A percentile compares a stretch with the other conserved stretches of the same genome.
Evolutionary conservation across 2,113 vertebrate species (phyloP).

Genomic region (Actinemys pallida): DNA sequence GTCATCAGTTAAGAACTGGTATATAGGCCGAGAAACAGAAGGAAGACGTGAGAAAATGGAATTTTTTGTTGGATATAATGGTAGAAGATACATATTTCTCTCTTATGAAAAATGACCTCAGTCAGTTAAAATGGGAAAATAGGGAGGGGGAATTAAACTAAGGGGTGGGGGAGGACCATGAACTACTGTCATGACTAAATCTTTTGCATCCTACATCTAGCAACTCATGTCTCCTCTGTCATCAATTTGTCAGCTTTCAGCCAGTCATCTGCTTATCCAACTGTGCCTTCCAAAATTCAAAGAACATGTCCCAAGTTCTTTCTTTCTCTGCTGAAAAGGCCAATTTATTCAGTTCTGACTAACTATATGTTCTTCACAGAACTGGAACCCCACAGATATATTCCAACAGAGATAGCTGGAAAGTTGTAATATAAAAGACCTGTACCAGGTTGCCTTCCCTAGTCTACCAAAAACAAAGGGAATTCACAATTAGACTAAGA

Average conservation of each 20-base stretch:
- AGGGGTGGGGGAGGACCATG: neutral
- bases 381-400: neutral
- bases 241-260: neutral
- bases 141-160: neutral
- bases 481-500: conserved; percentile 28
- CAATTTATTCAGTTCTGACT: neutral
- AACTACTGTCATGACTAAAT: neutral
- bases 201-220: neutral
- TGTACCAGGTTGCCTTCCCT: neutral
- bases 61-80: neutral
- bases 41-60: neutral
- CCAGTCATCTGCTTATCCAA: conserved; percentile 5
- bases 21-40: neutral
- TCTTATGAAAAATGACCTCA: neutral
- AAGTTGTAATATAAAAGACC: neutral
- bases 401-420: neutral
- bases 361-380: neutral
- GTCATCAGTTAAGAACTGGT: neutral
- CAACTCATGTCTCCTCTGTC: neutral
- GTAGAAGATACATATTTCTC: neutral
- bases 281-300: conserved; percentile 11
- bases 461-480: neutral
- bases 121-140: neutral
- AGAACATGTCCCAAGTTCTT: neutral
- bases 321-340: neutral